A percentile compares a stretch with the other conserved stretches of the same genome.
phyloP scores from a whole-genome alignment of 2,113 vertebrate species.

The Glareola pratincola region DNA sequence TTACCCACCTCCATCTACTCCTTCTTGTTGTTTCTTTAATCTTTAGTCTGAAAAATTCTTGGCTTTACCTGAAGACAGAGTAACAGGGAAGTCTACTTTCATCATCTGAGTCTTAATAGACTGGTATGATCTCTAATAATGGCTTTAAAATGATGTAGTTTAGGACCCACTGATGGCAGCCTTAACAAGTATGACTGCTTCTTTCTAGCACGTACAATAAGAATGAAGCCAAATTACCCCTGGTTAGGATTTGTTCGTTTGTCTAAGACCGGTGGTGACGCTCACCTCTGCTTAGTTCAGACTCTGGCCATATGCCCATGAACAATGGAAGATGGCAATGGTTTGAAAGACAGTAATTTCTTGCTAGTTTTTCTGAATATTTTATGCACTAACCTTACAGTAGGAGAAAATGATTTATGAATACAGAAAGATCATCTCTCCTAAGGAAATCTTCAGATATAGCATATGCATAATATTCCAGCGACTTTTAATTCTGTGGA shows the following conservation, averaged over 20 bases:
- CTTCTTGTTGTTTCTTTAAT: background rate
- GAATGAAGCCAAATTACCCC: background rate
- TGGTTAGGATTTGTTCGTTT: background rate
- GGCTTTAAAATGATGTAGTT: background rate
- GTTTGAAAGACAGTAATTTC: background rate
- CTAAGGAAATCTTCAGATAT: conserved; percentile 33
- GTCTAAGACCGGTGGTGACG: background rate
- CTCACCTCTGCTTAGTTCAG: background rate
- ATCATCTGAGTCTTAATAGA: background rate
- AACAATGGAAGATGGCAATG: background rate
- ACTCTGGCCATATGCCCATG: background rate
- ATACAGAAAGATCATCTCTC: background rate
- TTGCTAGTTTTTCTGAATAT: conserved; percentile 16
- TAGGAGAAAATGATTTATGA: background rate
- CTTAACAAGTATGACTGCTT: background rate
- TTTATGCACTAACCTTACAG: background rate
- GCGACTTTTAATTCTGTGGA: conserved; percentile 18
- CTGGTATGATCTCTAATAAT: background rate
- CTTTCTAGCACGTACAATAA: background rate
- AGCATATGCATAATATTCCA: conserved; percentile 6
- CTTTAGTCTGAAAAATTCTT: background rate
- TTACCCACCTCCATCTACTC: background rate
- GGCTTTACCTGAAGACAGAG: background rate
- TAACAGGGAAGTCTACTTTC: background rate
- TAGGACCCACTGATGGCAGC: background rate